Base-by-base conservation (phyloP, 37 sponge, comb jelly and placozoan species). In the Lycopodina hypogea region DNA sequence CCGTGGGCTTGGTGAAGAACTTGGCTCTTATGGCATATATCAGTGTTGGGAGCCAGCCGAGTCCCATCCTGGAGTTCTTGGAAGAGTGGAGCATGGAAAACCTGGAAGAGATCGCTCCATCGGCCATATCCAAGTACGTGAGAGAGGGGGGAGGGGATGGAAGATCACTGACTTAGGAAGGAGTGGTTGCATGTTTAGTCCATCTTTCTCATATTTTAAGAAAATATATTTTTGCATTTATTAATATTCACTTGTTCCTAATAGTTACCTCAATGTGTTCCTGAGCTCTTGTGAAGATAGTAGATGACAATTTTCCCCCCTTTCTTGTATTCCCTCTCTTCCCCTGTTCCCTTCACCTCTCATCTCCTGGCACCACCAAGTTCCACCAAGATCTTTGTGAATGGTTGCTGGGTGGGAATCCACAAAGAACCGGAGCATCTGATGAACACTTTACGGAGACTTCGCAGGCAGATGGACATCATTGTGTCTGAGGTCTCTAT, bases 31-130 rank as follows among this genome's bases (percentile, higher is more conserved):
- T 99, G 99, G 99, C 93, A 12, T 99, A 99, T 82, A 94, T 99
- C 72, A 93, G 95, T 74, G 99, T 99, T 19, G 99, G 99, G 0
- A 93, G 93, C 34, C 95, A 99, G 70, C 99, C 99, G 12, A 94
- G 93, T 32, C 97, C 97, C 68, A 99, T 99, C 66, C 84, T 99
- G 82, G 99, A 99, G 83, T 99, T 99, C 77, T 70, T 99, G 81
- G 99, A 99, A 75, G 99, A 99, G 70, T 99, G 99, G 99, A 84
- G 95, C 24, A 99, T 96, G 95, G 99, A 99, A 83, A 99, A 99
- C 72, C 76, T 99, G 64, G 99, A 99, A 79, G 99, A 99, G 93
- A 96, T 99, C 23, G 89, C 99, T 28, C 97, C 96, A 0, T 93
- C 99, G 4, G 95, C 97, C 35, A 93, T 99, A 23, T 76, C 93